A percentile compares a stretch with the other conserved stretches of the same genome.
Conservation (phyloP, 2,113 vertebrate genomes). For the Globicephala melas region DNA sequence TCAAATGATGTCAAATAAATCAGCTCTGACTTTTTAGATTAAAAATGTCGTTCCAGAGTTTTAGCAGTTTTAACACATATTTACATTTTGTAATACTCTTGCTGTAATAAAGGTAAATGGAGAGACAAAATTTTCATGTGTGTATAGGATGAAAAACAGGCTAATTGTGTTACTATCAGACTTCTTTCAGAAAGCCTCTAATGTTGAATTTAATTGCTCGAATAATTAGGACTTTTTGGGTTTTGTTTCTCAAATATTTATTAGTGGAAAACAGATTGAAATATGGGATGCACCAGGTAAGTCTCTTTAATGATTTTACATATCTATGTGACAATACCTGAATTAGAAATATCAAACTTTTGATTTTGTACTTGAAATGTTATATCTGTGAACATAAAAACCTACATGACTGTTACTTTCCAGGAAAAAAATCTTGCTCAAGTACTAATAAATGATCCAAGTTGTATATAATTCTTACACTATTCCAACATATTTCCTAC, state of each 20-base stretch:
- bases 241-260: constrained; percentile 32
- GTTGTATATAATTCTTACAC: not conserved
- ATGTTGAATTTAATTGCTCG: constrained; percentile 42
- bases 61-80: not conserved
- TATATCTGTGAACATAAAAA: not conserved
- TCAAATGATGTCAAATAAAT: constrained; percentile 27
- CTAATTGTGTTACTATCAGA: not conserved
- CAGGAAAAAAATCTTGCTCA: not conserved
- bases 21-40: constrained; percentile 10
- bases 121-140: not conserved
- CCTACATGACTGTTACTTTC: not conserved
- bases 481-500: not conserved
- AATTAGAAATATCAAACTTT: constrained; percentile 21
- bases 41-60: not conserved
- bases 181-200: not conserved
- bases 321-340: not conserved
- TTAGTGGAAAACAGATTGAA: constrained; percentile 11
- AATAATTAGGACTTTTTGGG: not conserved
- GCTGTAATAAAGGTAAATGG: not conserved
- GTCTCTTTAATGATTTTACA: not conserved
- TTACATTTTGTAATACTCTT: not conserved
- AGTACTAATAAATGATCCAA: not conserved
- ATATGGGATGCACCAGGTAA: not conserved
- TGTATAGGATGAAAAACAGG: not conserved
- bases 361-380: not conserved